Conservation (phyloP, 2,113 vertebrate genomes). For the Empidonax traillii region DNA sequence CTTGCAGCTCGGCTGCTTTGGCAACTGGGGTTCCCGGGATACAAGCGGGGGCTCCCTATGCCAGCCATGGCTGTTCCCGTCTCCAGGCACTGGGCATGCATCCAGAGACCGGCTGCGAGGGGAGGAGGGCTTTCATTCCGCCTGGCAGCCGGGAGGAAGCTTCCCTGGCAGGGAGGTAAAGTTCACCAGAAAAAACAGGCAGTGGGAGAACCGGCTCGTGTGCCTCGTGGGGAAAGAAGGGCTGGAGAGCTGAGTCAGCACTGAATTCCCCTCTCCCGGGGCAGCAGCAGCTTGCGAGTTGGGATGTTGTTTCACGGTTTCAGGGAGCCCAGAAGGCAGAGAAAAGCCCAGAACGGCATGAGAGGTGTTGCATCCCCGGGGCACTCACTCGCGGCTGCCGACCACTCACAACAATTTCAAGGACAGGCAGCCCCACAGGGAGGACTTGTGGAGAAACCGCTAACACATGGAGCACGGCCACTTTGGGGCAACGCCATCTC, state of each 20-base stretch:
- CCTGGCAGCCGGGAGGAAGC: neutral
- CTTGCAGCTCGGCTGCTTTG: neutral
- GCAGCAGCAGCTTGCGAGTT: rapidly evolving
- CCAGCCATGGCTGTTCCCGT: neutral
- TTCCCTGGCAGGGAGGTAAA: neutral
- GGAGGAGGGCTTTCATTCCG: neutral
- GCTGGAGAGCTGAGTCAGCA: slow-evolving; percentile 12
- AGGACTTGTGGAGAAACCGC: neutral
- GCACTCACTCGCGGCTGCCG: neutral
- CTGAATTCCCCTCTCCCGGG: neutral
- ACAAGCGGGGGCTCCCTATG: neutral
- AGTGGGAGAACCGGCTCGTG: neutral
- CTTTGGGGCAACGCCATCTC: neutral
- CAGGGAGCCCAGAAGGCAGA: neutral
- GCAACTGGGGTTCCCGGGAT: neutral
- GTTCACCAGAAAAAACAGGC: neutral
- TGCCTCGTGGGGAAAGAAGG: neutral
- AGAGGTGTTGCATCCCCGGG: neutral
- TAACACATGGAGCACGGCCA: neutral
- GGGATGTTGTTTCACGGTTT: neutral
- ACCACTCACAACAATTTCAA: rapidly evolving
- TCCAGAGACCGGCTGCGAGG: neutral
- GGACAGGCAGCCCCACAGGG: neutral
- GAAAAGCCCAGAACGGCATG: neutral
- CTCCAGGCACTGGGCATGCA: rapidly evolving